phyloP scores from a whole-genome alignment of 2,113 vertebrate species.

The Dicrurus megarhynchus region DNA sequence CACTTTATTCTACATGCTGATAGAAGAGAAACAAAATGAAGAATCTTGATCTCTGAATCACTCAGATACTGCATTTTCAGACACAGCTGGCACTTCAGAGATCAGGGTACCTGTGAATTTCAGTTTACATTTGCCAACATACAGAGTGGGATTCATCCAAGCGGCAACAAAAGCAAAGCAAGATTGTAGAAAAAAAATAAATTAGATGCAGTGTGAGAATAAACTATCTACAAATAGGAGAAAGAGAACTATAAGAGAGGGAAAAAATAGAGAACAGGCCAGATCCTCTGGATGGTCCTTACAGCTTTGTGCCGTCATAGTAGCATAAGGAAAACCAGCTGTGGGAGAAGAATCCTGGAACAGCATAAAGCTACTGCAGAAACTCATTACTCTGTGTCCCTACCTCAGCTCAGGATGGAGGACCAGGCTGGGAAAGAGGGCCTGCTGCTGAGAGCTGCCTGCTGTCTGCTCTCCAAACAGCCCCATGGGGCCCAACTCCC shows the following conservation, averaged over 20 bases:
- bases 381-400: background rate
- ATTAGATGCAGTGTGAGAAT: background rate
- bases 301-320: background rate
- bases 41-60: background rate
- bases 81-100: background rate
- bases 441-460: background rate
- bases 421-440: background rate
- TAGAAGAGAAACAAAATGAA: background rate
- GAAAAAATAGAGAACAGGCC: background rate
- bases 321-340: background rate
- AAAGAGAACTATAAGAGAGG: background rate
- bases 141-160: background rate
- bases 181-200: background rate
- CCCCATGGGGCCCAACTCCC: background rate
- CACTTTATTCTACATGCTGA: background rate
- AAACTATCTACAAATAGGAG: background rate
- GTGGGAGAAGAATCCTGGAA: background rate
- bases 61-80: background rate
- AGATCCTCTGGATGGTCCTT: background rate
- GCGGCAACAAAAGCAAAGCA: background rate
- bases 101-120: constrained; percentile 28
- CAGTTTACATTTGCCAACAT: background rate
- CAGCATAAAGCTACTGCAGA: background rate
- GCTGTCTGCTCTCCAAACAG: background rate
- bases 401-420: background rate